Evolutionary conservation across 2,113 vertebrate species (phyloP).

Genomic region (Leucoraja erinaceus): DNA sequence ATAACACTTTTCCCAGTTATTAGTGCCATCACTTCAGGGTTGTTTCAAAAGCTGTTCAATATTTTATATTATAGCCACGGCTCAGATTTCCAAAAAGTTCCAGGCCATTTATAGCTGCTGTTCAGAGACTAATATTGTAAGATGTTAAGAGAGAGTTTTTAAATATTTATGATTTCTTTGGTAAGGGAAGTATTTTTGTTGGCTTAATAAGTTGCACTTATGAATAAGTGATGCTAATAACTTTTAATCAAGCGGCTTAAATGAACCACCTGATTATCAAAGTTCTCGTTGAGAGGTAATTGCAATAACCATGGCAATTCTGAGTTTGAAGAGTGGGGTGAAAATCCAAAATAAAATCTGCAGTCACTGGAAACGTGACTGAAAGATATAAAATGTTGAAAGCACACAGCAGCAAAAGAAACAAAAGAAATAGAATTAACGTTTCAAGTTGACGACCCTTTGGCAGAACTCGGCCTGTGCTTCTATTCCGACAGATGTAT

Average conservation of each 20-base stretch:
- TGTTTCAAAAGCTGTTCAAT: not conserved
- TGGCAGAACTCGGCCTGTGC: too few relatives aligned
- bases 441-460: too few relatives aligned
- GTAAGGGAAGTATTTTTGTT: not conserved
- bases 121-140: not conserved
- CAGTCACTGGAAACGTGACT: too few relatives aligned
- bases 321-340: not conserved
- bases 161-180: conserved; percentile 2
- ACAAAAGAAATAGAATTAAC: too few relatives aligned
- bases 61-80: not conserved
- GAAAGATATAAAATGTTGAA: too few relatives aligned
- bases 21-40: not conserved
- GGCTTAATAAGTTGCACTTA: not conserved
- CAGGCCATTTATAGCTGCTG: not conserved
- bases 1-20: not conserved
- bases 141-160: not conserved
- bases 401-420: too few relatives aligned
- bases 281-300: not conserved
- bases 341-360: too few relatives aligned
- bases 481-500: too few relatives aligned
- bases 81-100: not conserved
- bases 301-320: not conserved
- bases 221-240: not conserved
- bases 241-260: not conserved
- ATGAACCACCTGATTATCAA: not conserved